A percentile compares a stretch with the other conserved stretches of the same genome.
Evolutionary conservation across 2,113 vertebrate species (phyloP).

Genomic region (Menidia beryllina): DNA sequence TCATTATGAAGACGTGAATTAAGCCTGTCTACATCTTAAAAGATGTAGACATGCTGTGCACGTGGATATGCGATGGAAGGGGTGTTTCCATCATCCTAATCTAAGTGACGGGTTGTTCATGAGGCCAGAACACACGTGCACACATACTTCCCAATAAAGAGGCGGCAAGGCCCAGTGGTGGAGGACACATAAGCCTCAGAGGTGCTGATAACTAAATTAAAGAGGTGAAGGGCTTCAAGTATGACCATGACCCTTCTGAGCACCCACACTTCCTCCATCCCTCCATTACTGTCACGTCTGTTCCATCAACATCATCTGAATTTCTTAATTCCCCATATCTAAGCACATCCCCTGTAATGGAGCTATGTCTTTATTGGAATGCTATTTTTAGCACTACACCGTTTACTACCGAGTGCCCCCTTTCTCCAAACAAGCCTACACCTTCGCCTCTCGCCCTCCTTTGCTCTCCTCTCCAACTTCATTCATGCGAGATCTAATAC

Average conservation of each 20-base stretch:
- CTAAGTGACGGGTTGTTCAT: not conserved
- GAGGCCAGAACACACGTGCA: slow-evolving; percentile 18
- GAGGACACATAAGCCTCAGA: slow-evolving; percentile 19
- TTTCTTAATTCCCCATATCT: slow-evolving; percentile 25
- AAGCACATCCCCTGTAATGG: slow-evolving; percentile 40
- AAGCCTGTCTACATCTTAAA: slow-evolving; percentile 16
- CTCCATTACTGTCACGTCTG: not conserved
- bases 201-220: slow-evolving; percentile 28
- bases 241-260: slow-evolving; percentile 49
- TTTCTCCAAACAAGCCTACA: slow-evolving; percentile 13
- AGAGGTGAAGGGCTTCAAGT: slow-evolving; percentile 14
- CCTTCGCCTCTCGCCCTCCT: slow-evolving; percentile 36
- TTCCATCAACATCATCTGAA: not conserved
- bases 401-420: slow-evolving; percentile 23
- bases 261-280: slow-evolving; percentile 41
- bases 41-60: slow-evolving; percentile 12
- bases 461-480: slow-evolving; percentile 43
- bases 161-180: not conserved
- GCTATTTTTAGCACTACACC: slow-evolving; percentile 31
- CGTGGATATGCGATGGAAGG: too few species aligned
- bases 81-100: not conserved
- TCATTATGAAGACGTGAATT: not conserved
- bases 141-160: slow-evolving; percentile 1
- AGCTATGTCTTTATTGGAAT: slow-evolving; percentile 46
- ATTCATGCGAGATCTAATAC: slow-evolving; percentile 81